These are phyloP conservation scores for Lithophane leautieri DNA, from an alignment of 2,888 invertebrate genomes.

Conservation along the genomic window DNA sequence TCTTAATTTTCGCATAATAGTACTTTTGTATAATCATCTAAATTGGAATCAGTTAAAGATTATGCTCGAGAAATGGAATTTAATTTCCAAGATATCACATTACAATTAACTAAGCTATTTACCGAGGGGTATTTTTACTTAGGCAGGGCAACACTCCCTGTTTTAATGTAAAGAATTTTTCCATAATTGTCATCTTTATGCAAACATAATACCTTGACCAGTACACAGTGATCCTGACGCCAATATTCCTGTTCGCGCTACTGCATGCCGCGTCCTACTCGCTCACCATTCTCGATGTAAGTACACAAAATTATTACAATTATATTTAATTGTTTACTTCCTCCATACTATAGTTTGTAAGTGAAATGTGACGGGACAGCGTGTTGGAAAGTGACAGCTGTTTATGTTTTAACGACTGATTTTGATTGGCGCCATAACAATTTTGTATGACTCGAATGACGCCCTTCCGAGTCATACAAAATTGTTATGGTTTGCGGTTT, in stretches of 20 bases:
- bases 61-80: not conserved
- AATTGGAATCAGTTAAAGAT: not conserved
- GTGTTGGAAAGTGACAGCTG: conserved; percentile 9
- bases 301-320: conserved; percentile 80
- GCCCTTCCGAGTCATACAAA: not conserved
- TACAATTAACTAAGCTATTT: not conserved
- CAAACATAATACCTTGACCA: conserved; percentile 39
- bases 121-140: not conserved
- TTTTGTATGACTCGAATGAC: not conserved
- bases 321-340: conserved; percentile 37
- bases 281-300: conserved; percentile 96
- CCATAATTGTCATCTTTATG: not conserved
- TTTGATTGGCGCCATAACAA: not conserved
- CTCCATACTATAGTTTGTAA: conserved; percentile 13
- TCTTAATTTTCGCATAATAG: not conserved
- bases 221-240: conserved; percentile 95
- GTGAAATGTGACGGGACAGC: conserved; percentile 4
- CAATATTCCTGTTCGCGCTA: conserved; percentile 97
- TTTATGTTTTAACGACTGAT: not conserved
- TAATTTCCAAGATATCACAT: not conserved
- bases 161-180: not conserved
- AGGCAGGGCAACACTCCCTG: not conserved
- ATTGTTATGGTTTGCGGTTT: conserved; percentile 4
- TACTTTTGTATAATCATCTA: not conserved
- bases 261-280: conserved; percentile 98